Evolutionary conservation across 1,140 invertebrate species (phyloP).

Genomic region (Drosophila bipectinata): DNA sequence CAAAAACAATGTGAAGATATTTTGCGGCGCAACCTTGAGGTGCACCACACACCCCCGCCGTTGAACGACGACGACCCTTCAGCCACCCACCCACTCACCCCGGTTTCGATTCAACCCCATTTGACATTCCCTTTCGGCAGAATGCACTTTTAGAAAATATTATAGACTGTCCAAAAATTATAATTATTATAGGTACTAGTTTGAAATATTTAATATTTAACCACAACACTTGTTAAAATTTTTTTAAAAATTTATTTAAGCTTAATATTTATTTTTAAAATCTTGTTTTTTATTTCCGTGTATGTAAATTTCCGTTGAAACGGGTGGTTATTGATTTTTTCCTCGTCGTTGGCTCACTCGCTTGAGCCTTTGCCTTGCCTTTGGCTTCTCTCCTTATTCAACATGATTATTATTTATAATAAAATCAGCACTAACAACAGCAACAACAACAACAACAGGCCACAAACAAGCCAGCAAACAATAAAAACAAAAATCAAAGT

Average conservation of each 20-base stretch:
- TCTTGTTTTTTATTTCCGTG: neutral
- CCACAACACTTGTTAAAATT: too few species aligned
- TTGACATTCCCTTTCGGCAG: neutral
- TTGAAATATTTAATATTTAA: neutral
- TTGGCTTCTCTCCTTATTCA: slow-evolving; percentile 36
- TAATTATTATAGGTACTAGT: neutral
- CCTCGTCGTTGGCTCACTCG: neutral
- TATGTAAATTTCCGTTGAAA: slow-evolving; percentile 53
- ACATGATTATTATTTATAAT: slow-evolving; percentile 74
- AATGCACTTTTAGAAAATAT: neutral
- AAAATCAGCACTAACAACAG: slow-evolving; percentile 58
- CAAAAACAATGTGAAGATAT: slow-evolving; percentile 46
- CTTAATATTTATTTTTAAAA: neutral
- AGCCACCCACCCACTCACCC: slow-evolving; percentile 1
- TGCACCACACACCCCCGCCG: slow-evolving; percentile 23
- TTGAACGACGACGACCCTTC: slow-evolving; percentile 7
- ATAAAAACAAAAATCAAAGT: slow-evolving; percentile 36
- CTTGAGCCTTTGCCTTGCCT: slow-evolving; percentile 12
- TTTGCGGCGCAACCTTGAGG: slow-evolving; percentile 54
- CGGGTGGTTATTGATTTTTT: slow-evolving; percentile 72
- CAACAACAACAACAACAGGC: neutral
- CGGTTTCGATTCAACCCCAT: neutral
- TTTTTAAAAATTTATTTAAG: too few species aligned
- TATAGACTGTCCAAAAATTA: neutral
- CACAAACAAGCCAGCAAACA: neutral